A percentile compares a stretch with the other conserved stretches of the same genome.
phyloP scores from a whole-genome alignment of 2,888 invertebrate species.

The Dryomyza anilis region DNA sequence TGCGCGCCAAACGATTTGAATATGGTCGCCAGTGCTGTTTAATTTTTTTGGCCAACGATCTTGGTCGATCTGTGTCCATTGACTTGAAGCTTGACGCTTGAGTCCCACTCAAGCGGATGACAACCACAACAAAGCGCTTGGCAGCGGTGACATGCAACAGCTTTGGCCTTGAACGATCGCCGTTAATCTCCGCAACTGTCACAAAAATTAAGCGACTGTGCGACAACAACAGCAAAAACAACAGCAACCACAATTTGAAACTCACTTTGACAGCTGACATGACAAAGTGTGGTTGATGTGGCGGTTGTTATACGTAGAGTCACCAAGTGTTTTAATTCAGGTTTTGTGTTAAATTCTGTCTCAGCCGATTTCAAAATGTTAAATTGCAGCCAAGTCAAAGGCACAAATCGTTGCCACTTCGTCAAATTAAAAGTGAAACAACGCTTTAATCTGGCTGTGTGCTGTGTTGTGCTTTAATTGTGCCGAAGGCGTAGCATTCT shows the following conservation, averaged over 20 bases:
- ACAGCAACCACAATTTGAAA: background rate
- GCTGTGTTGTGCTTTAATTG: background rate
- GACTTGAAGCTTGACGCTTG: too few species aligned
- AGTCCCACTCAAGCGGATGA: conserved; percentile 13
- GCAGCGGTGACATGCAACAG: conserved; percentile 54
- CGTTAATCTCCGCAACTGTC: conserved; percentile 52
- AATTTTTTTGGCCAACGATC: background rate
- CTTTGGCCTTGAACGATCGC: conserved; percentile 52
- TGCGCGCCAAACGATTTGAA: background rate
- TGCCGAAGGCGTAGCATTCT: conserved; percentile 4
- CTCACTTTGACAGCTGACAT: conserved; percentile 19
- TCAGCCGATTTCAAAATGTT: background rate
- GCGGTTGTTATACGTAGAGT: background rate
- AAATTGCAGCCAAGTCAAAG: conserved; percentile 9
- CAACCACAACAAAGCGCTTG: conserved; percentile 26
- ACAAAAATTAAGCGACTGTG: conserved; percentile 41
- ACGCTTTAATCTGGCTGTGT: too few species aligned
- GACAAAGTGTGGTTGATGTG: conserved; percentile 5
- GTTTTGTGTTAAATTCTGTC: background rate
- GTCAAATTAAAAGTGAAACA: conserved; percentile 5
- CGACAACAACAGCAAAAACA: too few species aligned
- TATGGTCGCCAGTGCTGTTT: background rate
- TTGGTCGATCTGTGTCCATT: too few species aligned
- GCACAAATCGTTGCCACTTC: conserved; percentile 3
- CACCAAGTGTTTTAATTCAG: background rate